phyloP scores from a whole-genome alignment of 1,140 invertebrate species.

The Bombus pascuorum region DNA sequence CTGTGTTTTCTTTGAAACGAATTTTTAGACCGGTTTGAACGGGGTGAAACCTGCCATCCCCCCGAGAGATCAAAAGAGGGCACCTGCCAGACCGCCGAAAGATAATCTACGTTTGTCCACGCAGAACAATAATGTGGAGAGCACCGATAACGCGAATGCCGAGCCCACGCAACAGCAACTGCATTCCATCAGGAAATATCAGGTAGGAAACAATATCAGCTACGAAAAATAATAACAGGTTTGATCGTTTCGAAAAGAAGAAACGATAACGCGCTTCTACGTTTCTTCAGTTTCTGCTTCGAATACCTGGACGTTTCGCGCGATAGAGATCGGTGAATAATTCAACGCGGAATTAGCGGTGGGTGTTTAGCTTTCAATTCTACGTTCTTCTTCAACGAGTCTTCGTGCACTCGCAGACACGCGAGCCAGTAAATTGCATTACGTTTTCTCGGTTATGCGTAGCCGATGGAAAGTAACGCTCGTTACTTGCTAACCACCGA shows the following conservation, averaged over 20 bases:
- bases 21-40: slow-evolving; percentile 82
- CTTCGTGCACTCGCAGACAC: too few species aligned
- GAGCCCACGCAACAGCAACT: slow-evolving; percentile 92
- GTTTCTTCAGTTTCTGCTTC: not conserved
- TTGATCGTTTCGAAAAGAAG: too few species aligned
- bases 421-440: not conserved
- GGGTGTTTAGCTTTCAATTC: not conserved
- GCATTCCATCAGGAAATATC: slow-evolving; percentile 94
- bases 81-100: slow-evolving; percentile 87
- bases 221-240: too few species aligned
- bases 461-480: not conserved
- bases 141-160: slow-evolving; percentile 81
- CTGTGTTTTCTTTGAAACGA: slow-evolving; percentile 60
- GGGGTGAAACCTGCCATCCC: slow-evolving; percentile 88
- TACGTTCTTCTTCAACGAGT: not conserved
- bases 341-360: slow-evolving; percentile 7
- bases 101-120: slow-evolving; percentile 79
- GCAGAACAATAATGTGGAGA: slow-evolving; percentile 83
- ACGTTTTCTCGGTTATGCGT: slow-evolving; percentile 1
- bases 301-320: not conserved
- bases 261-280: not conserved
- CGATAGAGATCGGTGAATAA: not conserved
- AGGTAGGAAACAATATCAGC: slow-evolving; percentile 83
- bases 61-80: slow-evolving; percentile 88
- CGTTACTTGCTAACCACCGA: not conserved